Base-by-base conservation (phyloP, 2,888 invertebrate species). In the Troides aeacus region DNA sequence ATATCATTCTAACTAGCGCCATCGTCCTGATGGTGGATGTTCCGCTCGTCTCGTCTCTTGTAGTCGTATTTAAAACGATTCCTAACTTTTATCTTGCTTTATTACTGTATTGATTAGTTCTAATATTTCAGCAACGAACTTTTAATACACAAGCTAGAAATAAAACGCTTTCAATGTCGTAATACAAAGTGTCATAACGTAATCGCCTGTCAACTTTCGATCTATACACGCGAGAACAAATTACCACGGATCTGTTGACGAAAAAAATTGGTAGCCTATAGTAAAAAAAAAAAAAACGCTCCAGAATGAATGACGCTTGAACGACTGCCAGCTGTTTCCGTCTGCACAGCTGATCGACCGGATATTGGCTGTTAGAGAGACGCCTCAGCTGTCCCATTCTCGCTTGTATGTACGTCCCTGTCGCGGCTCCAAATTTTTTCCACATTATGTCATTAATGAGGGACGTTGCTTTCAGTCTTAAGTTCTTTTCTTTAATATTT, bases 311-410 rank as follows among this genome's bases (percentile, higher is more conserved):
- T 87, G 84, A 82, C 82, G 80, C 81, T 78, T 77, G 74, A 77
- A 81, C 82, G 82, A 62, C 81, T 77, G 84, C 87, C 91, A 92
- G 89, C 91, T 92, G 92, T 85, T 90, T 90, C 92, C 92, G 88
- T 76, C 81, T 76, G 82, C 84, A 87, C 90, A 90, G 89, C 92
- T 92, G 92, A 92, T 92, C 89, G 89, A 83, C 83, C 88, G 92
- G 91, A 91, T 92, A 92, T 91, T 91, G 88, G 87, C 89, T 86
- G 89, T 89, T 90, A 89, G 78, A 80, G 80, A 81, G 78, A 79
- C 78, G 74, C 74, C 75, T 72, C 72, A 75, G 76, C 75, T 81
- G 81, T 81, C 85, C 81, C 81, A 79, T 80, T 75, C 80, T 71
- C 80, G 69, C 72, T 62, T 71, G 72, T 77, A 71, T 72, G 72